These are phyloP conservation scores for Meandrusa payeni DNA, from an alignment of 2,888 invertebrate genomes.

Conservation along the genomic window DNA sequence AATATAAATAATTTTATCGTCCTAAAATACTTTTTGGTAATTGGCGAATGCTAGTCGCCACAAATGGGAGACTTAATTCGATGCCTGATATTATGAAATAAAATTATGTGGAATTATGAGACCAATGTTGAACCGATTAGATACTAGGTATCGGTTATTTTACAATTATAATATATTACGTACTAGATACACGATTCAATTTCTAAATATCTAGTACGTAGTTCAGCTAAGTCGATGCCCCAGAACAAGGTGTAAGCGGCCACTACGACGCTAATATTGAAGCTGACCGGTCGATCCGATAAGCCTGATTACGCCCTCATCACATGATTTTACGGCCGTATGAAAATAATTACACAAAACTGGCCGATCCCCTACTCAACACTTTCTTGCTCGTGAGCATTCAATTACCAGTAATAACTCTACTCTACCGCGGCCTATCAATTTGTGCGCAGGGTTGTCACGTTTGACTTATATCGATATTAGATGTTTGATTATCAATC, in stretches of 20 bases:
- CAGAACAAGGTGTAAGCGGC: slow-evolving; percentile 18
- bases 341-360: slow-evolving; percentile 52
- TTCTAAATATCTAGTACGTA: not conserved
- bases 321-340: slow-evolving; percentile 43
- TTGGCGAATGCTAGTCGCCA: too few relatives aligned
- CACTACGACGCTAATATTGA: slow-evolving; percentile 9
- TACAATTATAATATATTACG: too few relatives aligned
- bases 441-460: slow-evolving; percentile 52
- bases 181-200: too few relatives aligned
- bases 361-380: slow-evolving; percentile 39
- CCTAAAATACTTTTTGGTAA: too few relatives aligned
- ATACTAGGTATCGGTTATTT: too few relatives aligned
- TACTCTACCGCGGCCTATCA: slow-evolving; percentile 58
- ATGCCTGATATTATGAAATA: too few relatives aligned
- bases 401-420: slow-evolving; percentile 67
- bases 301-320: slow-evolving; percentile 50
- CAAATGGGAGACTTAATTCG: too few relatives aligned
- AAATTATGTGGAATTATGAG: too few relatives aligned
- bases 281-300: slow-evolving; percentile 37
- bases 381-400: slow-evolving; percentile 54
- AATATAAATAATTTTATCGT: too few relatives aligned
- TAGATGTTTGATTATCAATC: slow-evolving; percentile 28
- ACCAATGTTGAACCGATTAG: too few relatives aligned
- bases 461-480: slow-evolving; percentile 21
- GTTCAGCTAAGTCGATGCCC: not conserved